Percentiles rank a stretch among this genome's conserved stretches.
phyloP scores from a whole-genome alignment of 2,797 vertebrate species.

The Mionectes olivaceus region DNA sequence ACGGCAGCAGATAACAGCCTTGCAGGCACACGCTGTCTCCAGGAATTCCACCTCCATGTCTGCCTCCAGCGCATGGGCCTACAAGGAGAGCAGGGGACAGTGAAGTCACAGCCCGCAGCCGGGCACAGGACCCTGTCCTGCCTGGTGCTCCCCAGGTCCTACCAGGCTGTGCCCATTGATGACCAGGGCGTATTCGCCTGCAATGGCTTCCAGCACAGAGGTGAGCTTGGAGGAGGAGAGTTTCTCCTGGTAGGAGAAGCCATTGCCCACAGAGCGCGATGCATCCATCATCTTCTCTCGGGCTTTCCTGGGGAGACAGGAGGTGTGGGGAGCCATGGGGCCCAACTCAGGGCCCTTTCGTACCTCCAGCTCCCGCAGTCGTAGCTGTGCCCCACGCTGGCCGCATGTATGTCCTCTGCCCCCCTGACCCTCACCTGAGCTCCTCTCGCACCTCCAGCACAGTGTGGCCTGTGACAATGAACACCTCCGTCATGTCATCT shows the following conservation, averaged over 20 bases:
- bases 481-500: slow-evolving; percentile 91
- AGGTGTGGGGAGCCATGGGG: accelerated
- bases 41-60: slow-evolving; percentile 94
- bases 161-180: slow-evolving; percentile 95
- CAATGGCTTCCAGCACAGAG: slow-evolving; percentile 87
- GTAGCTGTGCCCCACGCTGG: background rate
- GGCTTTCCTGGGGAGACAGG: slow-evolving; percentile 80
- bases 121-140: accelerated
- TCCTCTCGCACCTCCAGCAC: slow-evolving; percentile 92
- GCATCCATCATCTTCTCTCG: slow-evolving; percentile 87
- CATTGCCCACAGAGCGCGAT: slow-evolving; percentile 72
- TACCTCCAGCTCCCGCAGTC: accelerated
- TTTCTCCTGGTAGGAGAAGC: slow-evolving; percentile 75
- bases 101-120: accelerated
- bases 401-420: accelerated
- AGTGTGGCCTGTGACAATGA: slow-evolving; percentile 88
- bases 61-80: slow-evolving; percentile 93
- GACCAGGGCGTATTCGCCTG: slow-evolving; percentile 90
- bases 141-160: background rate
- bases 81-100: background rate
- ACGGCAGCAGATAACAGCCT: slow-evolving; percentile 93
- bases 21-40: slow-evolving; percentile 88
- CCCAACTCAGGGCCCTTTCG: accelerated
- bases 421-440: slow-evolving; percentile 79
- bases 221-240: slow-evolving; percentile 64